Evolutionary conservation across 2,888 invertebrate genomes (phyloP).

Genomic region (Leucophenga montana): DNA sequence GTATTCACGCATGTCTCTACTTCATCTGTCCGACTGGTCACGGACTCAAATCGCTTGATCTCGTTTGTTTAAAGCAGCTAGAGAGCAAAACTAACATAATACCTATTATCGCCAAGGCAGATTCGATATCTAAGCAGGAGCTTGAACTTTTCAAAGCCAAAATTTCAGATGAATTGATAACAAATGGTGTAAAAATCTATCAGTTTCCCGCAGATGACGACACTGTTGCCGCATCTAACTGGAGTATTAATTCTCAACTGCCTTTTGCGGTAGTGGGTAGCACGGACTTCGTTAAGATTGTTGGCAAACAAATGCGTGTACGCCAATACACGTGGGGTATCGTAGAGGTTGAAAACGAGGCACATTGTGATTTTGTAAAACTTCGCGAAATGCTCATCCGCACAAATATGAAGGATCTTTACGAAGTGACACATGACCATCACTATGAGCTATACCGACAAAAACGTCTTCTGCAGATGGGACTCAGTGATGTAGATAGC

Average conservation of each 20-base stretch:
- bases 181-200: constrained; percentile 97
- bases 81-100: constrained; percentile 99
- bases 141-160: constrained; percentile 96
- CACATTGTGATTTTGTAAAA: constrained; percentile 99
- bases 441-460: constrained; percentile 98
- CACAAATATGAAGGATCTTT: constrained; percentile 99
- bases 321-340: constrained; percentile 99
- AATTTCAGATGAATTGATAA: constrained; percentile 92
- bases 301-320: constrained; percentile 96
- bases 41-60: constrained; percentile 96
- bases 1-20: constrained; percentile 97
- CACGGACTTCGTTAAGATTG: constrained; percentile 96
- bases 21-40: constrained; percentile 97
- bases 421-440: constrained; percentile 95
- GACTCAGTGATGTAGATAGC: constrained; percentile 94
- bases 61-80: constrained; percentile 99
- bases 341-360: constrained; percentile 98
- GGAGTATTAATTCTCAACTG: constrained; percentile 91
- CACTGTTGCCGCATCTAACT: constrained; percentile 91
- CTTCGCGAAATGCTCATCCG: constrained; percentile 98
- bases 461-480: constrained; percentile 92
- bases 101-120: constrained; percentile 99
- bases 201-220: constrained; percentile 99
- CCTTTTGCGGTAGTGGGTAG: constrained; percentile 99
- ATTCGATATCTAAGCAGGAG: constrained; percentile 98